Percentiles rank a stretch among this genome's conserved stretches.
phyloP scores from a whole-genome alignment of 2,888 invertebrate species.

The Rhodophaea formosa region DNA sequence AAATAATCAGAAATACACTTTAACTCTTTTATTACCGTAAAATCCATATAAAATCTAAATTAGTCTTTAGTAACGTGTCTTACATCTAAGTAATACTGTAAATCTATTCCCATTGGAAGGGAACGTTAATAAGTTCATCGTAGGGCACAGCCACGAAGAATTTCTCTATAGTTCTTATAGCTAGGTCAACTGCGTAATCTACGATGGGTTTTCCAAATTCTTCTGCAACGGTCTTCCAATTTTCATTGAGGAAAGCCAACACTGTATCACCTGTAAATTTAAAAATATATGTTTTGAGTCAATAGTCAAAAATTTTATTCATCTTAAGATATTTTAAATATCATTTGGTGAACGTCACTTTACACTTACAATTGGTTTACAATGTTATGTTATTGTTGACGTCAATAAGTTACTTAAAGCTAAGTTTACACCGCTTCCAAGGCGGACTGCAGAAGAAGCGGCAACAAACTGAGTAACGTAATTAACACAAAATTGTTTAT shows the following conservation, averaged over 20 bases:
- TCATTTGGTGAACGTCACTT: too few relatives aligned
- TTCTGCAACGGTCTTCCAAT: conserved; percentile 64
- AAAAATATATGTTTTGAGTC: conserved; percentile 19
- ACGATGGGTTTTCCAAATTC: conserved; percentile 74
- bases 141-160: conserved; percentile 67
- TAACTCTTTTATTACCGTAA: background rate
- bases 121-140: conserved; percentile 59
- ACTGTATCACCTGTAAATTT: conserved; percentile 57
- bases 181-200: conserved; percentile 67
- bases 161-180: conserved; percentile 59
- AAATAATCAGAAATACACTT: background rate
- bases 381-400: too few relatives aligned
- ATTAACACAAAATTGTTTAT: too few relatives aligned
- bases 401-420: too few relatives aligned
- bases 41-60: background rate
- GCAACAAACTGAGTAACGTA: too few relatives aligned
- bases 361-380: too few relatives aligned
- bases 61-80: conserved; percentile 6
- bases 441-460: too few relatives aligned
- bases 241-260: conserved; percentile 61
- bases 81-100: background rate
- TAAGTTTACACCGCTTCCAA: too few relatives aligned
- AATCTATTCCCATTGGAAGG: background rate
- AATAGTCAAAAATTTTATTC: too few relatives aligned
- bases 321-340: too few relatives aligned